A percentile compares a stretch with the other conserved stretches of the same genome.
Conservation (phyloP, 2,113 vertebrate genomes). For the Sterrhoptilus dennistouni region DNA sequence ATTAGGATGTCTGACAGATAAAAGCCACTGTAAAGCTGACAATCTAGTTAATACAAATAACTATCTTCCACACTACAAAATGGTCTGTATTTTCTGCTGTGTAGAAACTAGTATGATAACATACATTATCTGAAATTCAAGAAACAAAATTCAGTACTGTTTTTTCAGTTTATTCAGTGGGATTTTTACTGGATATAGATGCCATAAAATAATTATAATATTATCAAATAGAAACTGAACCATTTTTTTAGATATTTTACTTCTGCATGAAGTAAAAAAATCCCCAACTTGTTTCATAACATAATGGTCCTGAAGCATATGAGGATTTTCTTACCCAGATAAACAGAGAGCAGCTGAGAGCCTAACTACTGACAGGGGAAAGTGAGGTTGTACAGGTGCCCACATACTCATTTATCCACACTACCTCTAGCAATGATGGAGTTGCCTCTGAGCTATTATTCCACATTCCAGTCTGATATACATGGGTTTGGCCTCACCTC, state of each 20-base stretch:
- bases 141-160: background rate
- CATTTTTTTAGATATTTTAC: background rate
- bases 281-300: background rate
- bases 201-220: background rate
- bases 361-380: background rate
- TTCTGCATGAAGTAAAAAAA: background rate
- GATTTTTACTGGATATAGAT: background rate
- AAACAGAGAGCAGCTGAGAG: background rate
- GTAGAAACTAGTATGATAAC: background rate
- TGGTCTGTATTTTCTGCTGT: constrained; percentile 14
- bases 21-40: constrained; percentile 74
- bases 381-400: background rate
- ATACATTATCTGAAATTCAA: constrained; percentile 38
- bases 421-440: background rate
- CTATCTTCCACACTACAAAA: constrained; percentile 60
- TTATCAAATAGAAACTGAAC: background rate
- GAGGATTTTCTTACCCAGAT: background rate
- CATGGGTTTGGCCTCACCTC: background rate
- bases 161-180: background rate
- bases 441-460: background rate
- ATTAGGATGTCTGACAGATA: constrained; percentile 77
- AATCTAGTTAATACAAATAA: constrained; percentile 76
- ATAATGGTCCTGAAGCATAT: background rate
- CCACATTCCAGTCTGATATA: background rate
- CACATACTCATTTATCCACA: background rate